These are phyloP conservation scores for Otolemur garnettii DNA, from an alignment of 2,113 vertebrate species.

Conservation along the genomic window DNA sequence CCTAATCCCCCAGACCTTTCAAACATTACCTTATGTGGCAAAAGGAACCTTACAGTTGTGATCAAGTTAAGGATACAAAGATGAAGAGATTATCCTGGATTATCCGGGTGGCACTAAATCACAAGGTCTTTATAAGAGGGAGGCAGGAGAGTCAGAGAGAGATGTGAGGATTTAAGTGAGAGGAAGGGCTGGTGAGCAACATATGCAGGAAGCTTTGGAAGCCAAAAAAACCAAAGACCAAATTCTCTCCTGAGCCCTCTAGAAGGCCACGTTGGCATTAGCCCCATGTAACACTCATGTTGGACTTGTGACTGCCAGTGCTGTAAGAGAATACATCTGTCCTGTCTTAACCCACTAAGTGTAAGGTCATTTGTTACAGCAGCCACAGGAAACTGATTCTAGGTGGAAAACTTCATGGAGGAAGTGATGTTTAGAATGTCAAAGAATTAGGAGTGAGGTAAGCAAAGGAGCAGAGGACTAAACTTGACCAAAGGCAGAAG, in stretches of 20 bases:
- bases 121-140: background rate
- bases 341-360: background rate
- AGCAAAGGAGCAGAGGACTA: background rate
- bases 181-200: background rate
- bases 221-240: too few relatives aligned
- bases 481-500: background rate
- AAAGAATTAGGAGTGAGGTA: background rate
- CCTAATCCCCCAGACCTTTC: background rate
- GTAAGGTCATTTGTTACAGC: background rate
- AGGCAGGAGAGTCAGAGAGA: background rate
- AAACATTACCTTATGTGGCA: background rate
- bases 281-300: fast-evolving
- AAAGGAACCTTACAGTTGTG: too few relatives aligned
- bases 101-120: background rate
- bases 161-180: background rate
- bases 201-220: fast-evolving
- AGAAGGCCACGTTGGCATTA: background rate
- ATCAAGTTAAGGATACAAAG: background rate
- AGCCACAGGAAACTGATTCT: background rate
- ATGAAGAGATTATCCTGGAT: background rate
- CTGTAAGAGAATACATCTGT: background rate
- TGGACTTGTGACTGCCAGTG: background rate
- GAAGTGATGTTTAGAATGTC: background rate
- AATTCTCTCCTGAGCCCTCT: background rate
- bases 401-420: background rate